Evolutionary conservation across 2,888 invertebrate genomes (phyloP).

Genomic region (Tachina lurida): DNA sequence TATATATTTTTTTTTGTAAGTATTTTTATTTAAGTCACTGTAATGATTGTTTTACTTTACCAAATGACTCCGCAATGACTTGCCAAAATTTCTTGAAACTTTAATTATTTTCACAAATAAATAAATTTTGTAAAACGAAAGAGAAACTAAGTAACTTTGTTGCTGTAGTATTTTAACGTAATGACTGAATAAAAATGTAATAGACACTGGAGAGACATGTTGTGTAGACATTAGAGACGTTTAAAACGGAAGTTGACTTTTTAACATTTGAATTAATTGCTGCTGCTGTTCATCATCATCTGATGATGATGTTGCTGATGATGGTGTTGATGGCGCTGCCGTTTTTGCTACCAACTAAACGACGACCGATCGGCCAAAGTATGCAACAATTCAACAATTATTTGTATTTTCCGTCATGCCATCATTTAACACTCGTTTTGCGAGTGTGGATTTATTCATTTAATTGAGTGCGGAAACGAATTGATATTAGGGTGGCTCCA

Average conservation of each 20-base stretch:
- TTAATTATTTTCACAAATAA: conserved; percentile 79
- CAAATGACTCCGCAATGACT: conserved; percentile 72
- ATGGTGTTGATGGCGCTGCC: conserved; percentile 16
- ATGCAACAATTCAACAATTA: conserved; percentile 35
- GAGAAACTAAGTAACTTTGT: background rate
- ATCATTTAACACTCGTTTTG: conserved; percentile 55
- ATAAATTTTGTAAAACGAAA: conserved; percentile 63
- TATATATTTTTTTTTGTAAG: conserved; percentile 27
- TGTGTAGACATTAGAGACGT: conserved; percentile 46
- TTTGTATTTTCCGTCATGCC: conserved; percentile 24
- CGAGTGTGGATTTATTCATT: conserved; percentile 50
- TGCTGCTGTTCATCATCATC: conserved; percentile 13
- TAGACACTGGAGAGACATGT: conserved; percentile 42
- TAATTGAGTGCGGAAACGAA: conserved; percentile 38
- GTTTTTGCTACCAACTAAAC: conserved; percentile 48
- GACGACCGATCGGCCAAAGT: conserved; percentile 7
- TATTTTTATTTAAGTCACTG: conserved; percentile 75
- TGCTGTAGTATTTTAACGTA: conserved; percentile 15
- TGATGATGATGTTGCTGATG: conserved; percentile 12
- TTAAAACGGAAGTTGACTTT: conserved; percentile 75
- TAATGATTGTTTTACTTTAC: conserved; percentile 76
- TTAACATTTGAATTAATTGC: conserved; percentile 81
- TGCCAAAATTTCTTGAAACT: conserved; percentile 77
- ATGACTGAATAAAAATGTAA: conserved; percentile 36
- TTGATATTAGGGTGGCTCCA: conserved; percentile 30